Evolutionary conservation across 2,113 vertebrate genomes (phyloP), one percentile per base, ranked within the genome.

Genomic region (Corvus hawaiiensis): DNA sequence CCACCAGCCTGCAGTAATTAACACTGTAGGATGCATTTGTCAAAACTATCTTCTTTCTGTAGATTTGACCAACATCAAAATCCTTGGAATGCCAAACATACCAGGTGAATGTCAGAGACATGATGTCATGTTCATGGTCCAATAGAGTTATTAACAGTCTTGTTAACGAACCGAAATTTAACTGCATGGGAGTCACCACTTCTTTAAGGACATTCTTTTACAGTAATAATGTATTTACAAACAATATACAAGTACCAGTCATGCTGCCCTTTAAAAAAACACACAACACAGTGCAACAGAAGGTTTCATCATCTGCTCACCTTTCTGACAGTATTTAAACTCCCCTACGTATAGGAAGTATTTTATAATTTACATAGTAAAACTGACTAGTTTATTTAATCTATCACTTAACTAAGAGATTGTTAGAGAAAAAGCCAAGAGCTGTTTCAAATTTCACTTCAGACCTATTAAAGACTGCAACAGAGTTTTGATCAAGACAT

Each of bases 1-100:
- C 98, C 23, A 98, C 81, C 30, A 99, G 93, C 91, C 96, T 98
- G 97, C 99, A 99, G 97, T 94, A 97, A 94, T 98, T 99, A 23
- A 98, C 97, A 7, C 75, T 54, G 93, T 98, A 98, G 86, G 98
- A 98, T 86, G 98, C 95, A 35, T 99, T 99, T 27, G 98, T 99
- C 97, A 99, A 87, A 8, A 95, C 49, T 6, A 99, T 77, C 97
- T 98, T 99, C 97, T 98, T 99, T 97, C 97, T 99, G 94, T 99
- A 99, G 9, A 80, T 97, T 96, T 98, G 98, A 46, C 98, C 99
- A 32, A 99, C 84, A 35, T 99, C 99, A 94, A 99, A 99, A 96
- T 99, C 98, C 99, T 99, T 74, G 84, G 94, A 96, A 88, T 2
- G 58, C 11, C 26, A 96, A 80, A 74, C 22, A 66, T 0, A 91